phyloP scores from a whole-genome alignment of 2,797 vertebrate genomes.

The Sebastiscus tertius region DNA sequence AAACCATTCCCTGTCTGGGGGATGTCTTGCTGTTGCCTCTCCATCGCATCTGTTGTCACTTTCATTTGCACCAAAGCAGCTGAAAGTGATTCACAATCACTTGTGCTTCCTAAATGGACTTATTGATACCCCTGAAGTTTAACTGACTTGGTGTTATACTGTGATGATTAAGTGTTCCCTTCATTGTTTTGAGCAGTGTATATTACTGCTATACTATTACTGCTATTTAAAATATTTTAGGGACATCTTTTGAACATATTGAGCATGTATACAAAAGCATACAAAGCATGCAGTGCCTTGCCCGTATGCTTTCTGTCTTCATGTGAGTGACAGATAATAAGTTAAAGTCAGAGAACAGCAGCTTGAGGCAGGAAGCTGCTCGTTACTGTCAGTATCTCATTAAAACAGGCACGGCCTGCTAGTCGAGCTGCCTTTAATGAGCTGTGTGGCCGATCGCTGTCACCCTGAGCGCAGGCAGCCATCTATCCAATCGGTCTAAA shows the following conservation, averaged over 20 bases:
- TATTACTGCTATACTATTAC: background rate
- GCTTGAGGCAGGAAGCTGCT: constrained; percentile 2
- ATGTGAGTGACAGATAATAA: background rate
- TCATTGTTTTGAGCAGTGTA: too few species aligned
- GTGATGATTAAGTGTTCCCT: too few species aligned
- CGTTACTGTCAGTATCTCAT: constrained; percentile 34
- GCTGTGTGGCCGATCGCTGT: constrained; percentile 21
- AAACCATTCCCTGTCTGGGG: too few species aligned
- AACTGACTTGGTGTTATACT: too few species aligned
- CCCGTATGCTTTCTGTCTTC: background rate
- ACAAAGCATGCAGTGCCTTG: background rate
- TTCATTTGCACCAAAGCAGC: too few species aligned
- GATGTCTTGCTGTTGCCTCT: too few species aligned
- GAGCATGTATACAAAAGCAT: background rate
- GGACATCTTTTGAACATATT: background rate
- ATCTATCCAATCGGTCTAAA: background rate
- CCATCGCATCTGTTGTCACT: too few species aligned
- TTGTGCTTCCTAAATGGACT: too few species aligned
- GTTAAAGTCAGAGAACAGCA: background rate
- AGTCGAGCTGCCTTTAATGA: constrained; percentile 34
- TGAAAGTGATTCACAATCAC: too few species aligned
- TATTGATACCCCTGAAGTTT: too few species aligned
- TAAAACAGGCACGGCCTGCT: constrained; percentile 36
- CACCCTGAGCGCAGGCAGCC: constrained; percentile 9
- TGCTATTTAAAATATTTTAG: background rate